Evolutionary conservation across 2,888 invertebrate genomes (phyloP).

Genomic region (Mongoloraphidia duomilia): DNA sequence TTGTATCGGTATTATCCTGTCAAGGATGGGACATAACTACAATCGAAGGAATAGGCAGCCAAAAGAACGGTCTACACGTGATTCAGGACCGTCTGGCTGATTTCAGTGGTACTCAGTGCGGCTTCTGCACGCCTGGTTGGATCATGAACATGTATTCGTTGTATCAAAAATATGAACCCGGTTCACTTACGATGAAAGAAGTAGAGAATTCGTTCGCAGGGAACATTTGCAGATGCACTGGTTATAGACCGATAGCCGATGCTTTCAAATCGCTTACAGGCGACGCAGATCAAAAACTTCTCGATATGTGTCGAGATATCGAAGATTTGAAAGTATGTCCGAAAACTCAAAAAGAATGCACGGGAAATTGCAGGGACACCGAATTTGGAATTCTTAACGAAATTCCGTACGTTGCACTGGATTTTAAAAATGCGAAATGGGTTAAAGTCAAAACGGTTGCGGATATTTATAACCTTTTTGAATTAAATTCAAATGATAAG

Average conservation of each 20-base stretch:
- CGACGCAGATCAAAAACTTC: slow-evolving; percentile 28
- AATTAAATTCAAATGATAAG: slow-evolving; percentile 28
- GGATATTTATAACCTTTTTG: slow-evolving; percentile 41
- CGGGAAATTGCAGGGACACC: slow-evolving; percentile 21
- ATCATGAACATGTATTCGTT: slow-evolving; percentile 58
- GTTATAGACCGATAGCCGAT: slow-evolving; percentile 45
- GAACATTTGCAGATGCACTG: slow-evolving; percentile 60
- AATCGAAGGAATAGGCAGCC: slow-evolving; percentile 51
- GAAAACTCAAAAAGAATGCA: slow-evolving; percentile 17
- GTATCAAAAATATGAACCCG: slow-evolving; percentile 25
- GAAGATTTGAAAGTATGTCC: slow-evolving; percentile 29
- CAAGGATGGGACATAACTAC: slow-evolving; percentile 52
- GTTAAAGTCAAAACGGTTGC: slow-evolving; percentile 39
- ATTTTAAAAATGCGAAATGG: slow-evolving; percentile 31
- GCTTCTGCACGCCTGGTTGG: slow-evolving; percentile 61
- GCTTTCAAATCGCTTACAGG: slow-evolving; percentile 45
- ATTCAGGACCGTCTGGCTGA: slow-evolving; percentile 43
- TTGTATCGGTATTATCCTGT: slow-evolving; percentile 36
- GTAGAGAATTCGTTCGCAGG: slow-evolving; percentile 56
- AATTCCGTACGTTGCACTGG: neutral
- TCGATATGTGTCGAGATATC: slow-evolving; percentile 26
- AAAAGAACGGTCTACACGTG: slow-evolving; percentile 42
- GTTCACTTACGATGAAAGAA: slow-evolving; percentile 38
- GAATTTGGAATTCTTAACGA: slow-evolving; percentile 13
- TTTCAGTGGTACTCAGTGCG: slow-evolving; percentile 52